Base-by-base conservation (phyloP, 1,140 invertebrate species). In the Drosophila mauritiana region DNA sequence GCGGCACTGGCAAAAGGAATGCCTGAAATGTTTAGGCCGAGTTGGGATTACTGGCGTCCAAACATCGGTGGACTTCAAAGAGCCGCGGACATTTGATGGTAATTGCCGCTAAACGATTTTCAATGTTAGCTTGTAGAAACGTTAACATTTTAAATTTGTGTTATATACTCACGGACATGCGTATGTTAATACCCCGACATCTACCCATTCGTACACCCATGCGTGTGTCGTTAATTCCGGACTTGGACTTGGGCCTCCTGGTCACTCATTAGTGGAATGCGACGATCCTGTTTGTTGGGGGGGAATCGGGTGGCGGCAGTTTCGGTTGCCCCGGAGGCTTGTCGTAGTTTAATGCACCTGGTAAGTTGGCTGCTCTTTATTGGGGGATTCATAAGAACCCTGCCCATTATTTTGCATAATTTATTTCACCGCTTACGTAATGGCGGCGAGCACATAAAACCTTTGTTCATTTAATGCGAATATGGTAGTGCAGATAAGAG, bases 91-190 rank as follows among this genome's bases (percentile, higher is more conserved):
- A 89, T 88, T 88, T 89, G 80, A 89, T 88, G 76, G 84, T 89
- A 89, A 88, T 88, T 89, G 84, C 84, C 84, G 80, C 84, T 88
- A 88, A 88, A 88, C 84, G 84, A 88, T 88, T 88, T 88, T 88
- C 84, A 88, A 88, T 88, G 84, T 88, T 88, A 88, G 80, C 80
- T 86, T 84, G 83, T 89, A 73, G 86, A 80, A 88, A 89, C 83
- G 76, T 83, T 89, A 88, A 88, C 83, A 83, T 88, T 88, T 88
- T 88, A 84, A 88, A 88, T 88, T 89, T 86, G 82, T 86, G 82
- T 88, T 86, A 86, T 86, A 88, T 88, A 86, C 83, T 78, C 75
- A 78, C 79, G 70, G 69, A 88, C 83, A 88, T 78, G 69, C 81
- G 79, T 81, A 55, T 72, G 56, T 69, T 76, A 73, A 80, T 80